Conservation (phyloP, 2,888 invertebrate genomes). For the Zootermopsis nevadensis region DNA sequence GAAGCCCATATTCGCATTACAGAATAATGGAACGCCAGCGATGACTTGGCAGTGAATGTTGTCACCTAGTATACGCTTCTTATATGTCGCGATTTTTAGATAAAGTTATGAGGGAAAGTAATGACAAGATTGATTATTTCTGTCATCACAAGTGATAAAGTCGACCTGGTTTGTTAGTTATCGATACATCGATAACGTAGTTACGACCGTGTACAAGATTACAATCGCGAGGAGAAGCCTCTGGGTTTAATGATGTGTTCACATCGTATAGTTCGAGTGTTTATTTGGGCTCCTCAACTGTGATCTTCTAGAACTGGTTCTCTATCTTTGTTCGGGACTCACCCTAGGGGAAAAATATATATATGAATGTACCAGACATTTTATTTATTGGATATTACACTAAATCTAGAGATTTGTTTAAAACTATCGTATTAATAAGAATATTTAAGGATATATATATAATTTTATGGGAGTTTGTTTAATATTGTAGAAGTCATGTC, state of each 20-base stretch:
- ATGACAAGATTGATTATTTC: not conserved
- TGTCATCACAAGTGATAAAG: not conserved
- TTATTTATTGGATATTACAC: too few relatives aligned
- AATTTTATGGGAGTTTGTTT: too few relatives aligned
- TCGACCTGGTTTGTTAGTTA: constrained; percentile 20
- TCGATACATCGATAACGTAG: constrained; percentile 3
- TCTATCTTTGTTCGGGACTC: too few relatives aligned
- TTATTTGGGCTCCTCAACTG: not conserved
- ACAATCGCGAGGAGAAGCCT: not conserved
- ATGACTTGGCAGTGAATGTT: not conserved
- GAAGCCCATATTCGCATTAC: too few relatives aligned
- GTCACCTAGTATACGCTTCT: not conserved
- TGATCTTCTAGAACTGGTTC: too few relatives aligned
- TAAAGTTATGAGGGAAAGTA: not conserved
- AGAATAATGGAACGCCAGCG: not conserved
- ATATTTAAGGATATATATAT: too few relatives aligned
- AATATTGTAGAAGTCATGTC: too few relatives aligned
- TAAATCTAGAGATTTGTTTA: too few relatives aligned
- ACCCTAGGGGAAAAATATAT: too few relatives aligned
- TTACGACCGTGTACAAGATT: constrained; percentile 12
- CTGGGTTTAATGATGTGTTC: constrained; percentile 8
- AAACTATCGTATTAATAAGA: too few relatives aligned
- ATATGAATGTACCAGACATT: too few relatives aligned
- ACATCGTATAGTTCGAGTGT: constrained; percentile 19
- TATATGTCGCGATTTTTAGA: not conserved